Conservation (phyloP, 2,797 vertebrate species). For the Cossypha caffra region DNA sequence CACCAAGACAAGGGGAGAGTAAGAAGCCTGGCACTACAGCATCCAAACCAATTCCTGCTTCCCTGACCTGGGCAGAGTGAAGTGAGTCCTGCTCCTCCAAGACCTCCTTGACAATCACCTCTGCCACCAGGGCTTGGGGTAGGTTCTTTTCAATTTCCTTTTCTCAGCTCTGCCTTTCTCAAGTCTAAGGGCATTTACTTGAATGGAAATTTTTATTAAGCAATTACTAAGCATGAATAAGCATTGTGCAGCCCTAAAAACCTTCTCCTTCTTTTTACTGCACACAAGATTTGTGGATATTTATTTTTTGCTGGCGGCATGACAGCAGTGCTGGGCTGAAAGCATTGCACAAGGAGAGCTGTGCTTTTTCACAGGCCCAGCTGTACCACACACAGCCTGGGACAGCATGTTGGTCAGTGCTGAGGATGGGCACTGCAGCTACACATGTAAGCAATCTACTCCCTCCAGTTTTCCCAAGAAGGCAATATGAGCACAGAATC, state of each 20-base stretch:
- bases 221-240: background rate
- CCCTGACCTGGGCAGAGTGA: background rate
- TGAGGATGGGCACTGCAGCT: background rate
- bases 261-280: background rate
- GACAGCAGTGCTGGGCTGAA: background rate
- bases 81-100: background rate
- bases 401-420: rapidly evolving
- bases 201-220: background rate
- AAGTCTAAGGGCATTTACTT: background rate
- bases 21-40: background rate
- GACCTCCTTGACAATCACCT: background rate
- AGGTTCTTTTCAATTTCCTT: background rate
- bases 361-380: background rate
- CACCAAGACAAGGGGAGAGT: background rate
- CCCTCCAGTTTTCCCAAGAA: background rate
- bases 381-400: background rate
- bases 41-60: background rate
- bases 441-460: background rate
- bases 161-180: background rate
- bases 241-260: background rate
- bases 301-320: background rate
- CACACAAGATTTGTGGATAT: background rate
- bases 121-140: background rate
- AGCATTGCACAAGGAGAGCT: background rate
- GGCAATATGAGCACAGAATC: background rate